phyloP scores from a whole-genome alignment of 2,888 invertebrate genomes.

The Fissipunctia ypsillon region DNA sequence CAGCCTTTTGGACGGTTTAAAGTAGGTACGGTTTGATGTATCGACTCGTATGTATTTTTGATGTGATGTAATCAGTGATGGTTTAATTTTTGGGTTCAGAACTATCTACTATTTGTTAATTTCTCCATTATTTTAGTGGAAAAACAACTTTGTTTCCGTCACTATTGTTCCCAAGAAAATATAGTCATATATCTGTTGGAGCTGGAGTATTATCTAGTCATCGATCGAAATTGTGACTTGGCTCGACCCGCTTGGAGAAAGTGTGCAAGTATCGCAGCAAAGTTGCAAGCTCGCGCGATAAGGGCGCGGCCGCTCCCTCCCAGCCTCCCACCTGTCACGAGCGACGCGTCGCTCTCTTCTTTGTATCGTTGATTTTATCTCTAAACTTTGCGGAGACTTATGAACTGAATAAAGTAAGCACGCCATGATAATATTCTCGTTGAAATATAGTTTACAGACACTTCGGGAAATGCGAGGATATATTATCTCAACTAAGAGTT shows the following conservation, averaged over 20 bases:
- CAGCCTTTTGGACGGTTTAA: slow-evolving; percentile 58
- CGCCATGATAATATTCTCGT: slow-evolving; percentile 67
- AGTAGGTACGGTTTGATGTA: slow-evolving; percentile 52
- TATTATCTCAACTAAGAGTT: slow-evolving; percentile 68
- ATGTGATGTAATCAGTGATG: slow-evolving; percentile 19
- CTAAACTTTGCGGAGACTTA: slow-evolving; percentile 77
- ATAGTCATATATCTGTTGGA: slow-evolving; percentile 5
- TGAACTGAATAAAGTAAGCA: slow-evolving; percentile 77
- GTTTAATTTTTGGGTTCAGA: not conserved
- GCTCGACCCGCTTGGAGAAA: slow-evolving; percentile 54
- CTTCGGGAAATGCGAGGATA: slow-evolving; percentile 67
- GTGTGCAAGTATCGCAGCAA: slow-evolving; percentile 67
- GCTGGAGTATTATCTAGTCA: slow-evolving; percentile 58
- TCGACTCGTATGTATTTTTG: slow-evolving; percentile 55
- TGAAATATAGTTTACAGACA: slow-evolving; percentile 70
- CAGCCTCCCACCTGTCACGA: slow-evolving; percentile 75
- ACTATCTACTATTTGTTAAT: not conserved
- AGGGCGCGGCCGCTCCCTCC: slow-evolving; percentile 71
- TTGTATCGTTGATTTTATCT: slow-evolving; percentile 81
- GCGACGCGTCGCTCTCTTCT: slow-evolving; percentile 73
- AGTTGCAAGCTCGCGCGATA: slow-evolving; percentile 75
- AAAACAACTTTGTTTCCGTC: not conserved
- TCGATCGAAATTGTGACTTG: slow-evolving; percentile 64
- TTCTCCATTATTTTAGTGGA: not conserved
- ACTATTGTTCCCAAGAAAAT: slow-evolving; percentile 9